Conservation (phyloP, 23 tunicate genomes). For the Halocynthia aurantium region DNA sequence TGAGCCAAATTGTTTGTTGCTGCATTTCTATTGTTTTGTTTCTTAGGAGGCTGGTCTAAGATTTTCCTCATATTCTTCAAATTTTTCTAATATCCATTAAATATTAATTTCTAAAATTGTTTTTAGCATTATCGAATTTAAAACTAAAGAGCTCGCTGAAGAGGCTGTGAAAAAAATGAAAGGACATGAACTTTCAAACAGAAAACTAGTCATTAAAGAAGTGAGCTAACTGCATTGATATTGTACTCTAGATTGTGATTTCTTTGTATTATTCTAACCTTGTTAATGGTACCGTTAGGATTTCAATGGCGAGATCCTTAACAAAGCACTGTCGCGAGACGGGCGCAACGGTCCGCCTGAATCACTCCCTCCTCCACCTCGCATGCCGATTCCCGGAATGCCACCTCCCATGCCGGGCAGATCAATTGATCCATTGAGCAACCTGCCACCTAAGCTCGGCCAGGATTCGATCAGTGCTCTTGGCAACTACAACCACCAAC, state of each 20-base stretch:
- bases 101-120: too few species aligned
- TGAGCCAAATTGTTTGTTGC: too few species aligned
- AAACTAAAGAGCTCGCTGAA: conserved; percentile 50
- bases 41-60: too few species aligned
- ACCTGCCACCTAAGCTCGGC: background rate
- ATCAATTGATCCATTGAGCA: conserved; percentile 19
- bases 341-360: conserved; percentile 24
- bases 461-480: background rate
- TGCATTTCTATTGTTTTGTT: too few species aligned
- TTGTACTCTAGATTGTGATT: too few species aligned
- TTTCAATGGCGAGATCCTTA: conserved; percentile 57
- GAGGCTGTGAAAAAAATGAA: conserved; percentile 79
- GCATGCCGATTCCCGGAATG: conserved; percentile 55
- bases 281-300: conserved; percentile 31
- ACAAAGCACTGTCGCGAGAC: conserved; percentile 41
- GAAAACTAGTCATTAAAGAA: conserved; percentile 72
- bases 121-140: conserved; percentile 64
- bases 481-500: background rate
- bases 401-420: conserved; percentile 51
- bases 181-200: conserved; percentile 37
- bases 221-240: conserved; percentile 10
- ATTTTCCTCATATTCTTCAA: too few species aligned
- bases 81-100: too few species aligned
- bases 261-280: background rate
- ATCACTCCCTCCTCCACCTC: conserved; percentile 33